phyloP scores from a whole-genome alignment of 2,797 vertebrate species.

The Danio choprae region DNA sequence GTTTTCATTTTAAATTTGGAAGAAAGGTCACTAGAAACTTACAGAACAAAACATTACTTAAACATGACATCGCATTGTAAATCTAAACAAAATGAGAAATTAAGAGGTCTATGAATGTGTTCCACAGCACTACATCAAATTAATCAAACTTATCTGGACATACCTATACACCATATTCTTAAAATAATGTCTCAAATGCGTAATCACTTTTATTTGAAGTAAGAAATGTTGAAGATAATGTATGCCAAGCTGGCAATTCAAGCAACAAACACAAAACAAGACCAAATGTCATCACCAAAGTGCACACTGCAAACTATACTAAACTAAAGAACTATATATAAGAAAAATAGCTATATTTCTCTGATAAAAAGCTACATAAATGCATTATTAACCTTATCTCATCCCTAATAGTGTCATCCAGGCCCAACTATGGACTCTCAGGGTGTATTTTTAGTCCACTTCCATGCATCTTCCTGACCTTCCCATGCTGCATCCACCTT shows the following conservation, averaged over 20 bases:
- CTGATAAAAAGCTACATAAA: not conserved
- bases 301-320: not conserved
- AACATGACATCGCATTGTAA: no score
- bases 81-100: no score
- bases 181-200: not conserved
- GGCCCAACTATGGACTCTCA: not conserved
- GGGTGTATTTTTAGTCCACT: slow-evolving; percentile 9
- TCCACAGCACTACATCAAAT: not conserved
- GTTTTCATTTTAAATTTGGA: no score
- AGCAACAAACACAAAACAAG: not conserved
- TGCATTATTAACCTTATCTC: not conserved
- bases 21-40: no score
- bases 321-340: not conserved
- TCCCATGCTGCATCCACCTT: slow-evolving; percentile 41
- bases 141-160: not conserved
- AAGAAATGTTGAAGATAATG: not conserved
- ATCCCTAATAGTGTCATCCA: not conserved
- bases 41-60: no score
- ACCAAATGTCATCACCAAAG: not conserved
- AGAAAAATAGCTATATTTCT: not conserved
- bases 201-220: not conserved
- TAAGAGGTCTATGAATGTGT: no score
- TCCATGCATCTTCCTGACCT: slow-evolving; percentile 49
- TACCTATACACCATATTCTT: not conserved
- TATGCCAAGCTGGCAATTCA: not conserved